Evolutionary conservation across 2,113 vertebrate species (phyloP).

Genomic region (Pleuronectes platessa): DNA sequence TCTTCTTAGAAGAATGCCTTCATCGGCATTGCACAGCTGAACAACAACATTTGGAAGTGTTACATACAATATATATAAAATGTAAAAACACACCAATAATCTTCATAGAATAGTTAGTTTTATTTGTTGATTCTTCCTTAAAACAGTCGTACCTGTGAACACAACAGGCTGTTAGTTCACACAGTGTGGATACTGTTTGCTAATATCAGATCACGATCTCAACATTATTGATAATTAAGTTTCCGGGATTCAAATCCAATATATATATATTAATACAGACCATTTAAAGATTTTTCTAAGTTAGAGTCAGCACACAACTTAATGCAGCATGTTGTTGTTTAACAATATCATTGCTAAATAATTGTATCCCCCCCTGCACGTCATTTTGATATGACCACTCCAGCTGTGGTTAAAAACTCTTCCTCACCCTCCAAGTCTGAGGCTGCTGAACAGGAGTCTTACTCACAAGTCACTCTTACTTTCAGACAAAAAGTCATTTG

Average conservation of each 20-base stretch:
- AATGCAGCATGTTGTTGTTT: background rate
- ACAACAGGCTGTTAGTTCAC: background rate
- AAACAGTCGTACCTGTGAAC: background rate
- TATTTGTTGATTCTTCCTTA: no score
- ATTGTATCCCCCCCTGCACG: background rate
- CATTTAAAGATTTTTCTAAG: background rate
- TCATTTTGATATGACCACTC: constrained; percentile 28
- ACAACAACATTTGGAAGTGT: no score
- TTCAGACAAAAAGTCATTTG: constrained; percentile 74
- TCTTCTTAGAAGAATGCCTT: no score
- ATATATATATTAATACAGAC: background rate
- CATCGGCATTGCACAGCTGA: no score
- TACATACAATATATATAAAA: no score
- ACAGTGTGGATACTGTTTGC: no score
- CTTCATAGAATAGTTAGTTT: no score
- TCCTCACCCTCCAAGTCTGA: constrained; percentile 15
- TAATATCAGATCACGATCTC: no score
- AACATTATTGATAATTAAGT: no score
- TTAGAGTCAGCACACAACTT: constrained; percentile 10
- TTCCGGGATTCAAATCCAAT: no score
- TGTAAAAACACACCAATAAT: no score
- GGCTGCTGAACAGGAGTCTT: constrained; percentile 25
- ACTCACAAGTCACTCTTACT: constrained; percentile 60
- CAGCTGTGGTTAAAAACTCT: constrained; percentile 35
- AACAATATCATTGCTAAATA: no score